phyloP scores from a whole-genome alignment of 2,797 vertebrate genomes.

The Myotis myotis region DNA sequence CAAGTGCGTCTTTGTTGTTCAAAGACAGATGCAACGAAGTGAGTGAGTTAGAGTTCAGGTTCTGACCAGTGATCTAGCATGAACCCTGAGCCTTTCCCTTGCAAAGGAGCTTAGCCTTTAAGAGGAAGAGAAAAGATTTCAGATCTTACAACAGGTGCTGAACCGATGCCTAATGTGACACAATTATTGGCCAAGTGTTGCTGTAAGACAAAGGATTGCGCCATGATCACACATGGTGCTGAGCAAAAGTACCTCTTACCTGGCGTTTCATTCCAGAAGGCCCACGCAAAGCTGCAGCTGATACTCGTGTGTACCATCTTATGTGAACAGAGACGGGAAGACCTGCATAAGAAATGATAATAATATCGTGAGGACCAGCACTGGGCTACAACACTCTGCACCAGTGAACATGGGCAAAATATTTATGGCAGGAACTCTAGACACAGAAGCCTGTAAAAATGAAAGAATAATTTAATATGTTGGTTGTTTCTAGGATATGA shows the following conservation, averaged over 20 bases:
- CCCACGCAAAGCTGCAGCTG: not conserved
- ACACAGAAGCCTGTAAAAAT: not conserved
- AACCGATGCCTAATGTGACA: not conserved
- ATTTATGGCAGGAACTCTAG: not conserved
- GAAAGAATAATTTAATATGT: not conserved
- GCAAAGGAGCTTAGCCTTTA: not conserved
- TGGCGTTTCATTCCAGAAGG: not conserved
- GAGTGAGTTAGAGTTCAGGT: not conserved
- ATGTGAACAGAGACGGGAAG: not conserved
- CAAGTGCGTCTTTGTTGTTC: not conserved
- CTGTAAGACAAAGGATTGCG: not conserved
- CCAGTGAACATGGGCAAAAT: not conserved
- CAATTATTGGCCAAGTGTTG: not conserved
- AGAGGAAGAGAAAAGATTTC: not conserved
- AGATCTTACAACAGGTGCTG: not conserved
- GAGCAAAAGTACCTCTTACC: not conserved
- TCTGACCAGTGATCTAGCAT: not conserved
- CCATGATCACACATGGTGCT: not conserved
- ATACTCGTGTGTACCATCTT: not conserved
- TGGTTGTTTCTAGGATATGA: not conserved
- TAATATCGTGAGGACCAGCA: not conserved
- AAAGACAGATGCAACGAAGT: not conserved
- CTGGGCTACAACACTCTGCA: not conserved
- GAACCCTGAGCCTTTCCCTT: not conserved
- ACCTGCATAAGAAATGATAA: not conserved